Conservation (phyloP, 2,113 vertebrate species). For the Erythrocercus mccallii region DNA sequence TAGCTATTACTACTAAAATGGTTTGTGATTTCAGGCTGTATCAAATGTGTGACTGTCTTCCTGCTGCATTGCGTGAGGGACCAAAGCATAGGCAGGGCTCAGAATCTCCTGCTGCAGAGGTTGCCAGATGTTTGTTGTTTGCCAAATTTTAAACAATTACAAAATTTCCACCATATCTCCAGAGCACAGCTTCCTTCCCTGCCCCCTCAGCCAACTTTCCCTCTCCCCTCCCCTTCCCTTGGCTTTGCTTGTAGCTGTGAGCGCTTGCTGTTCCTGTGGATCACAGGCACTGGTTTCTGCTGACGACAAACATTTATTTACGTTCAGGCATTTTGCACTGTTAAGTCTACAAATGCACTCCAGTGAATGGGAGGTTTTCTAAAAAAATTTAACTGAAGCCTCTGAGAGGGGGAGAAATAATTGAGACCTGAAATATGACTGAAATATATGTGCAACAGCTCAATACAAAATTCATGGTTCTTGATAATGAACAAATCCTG, state of each 20-base stretch:
- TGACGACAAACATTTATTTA: neutral
- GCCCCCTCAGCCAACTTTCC: conserved; percentile 30
- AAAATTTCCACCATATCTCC: conserved; percentile 53
- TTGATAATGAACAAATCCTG: neutral
- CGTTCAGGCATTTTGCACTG: neutral
- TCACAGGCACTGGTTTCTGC: conserved; percentile 16
- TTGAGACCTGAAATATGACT: neutral
- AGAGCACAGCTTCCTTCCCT: conserved; percentile 57
- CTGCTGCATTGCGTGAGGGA: neutral
- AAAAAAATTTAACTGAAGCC: neutral
- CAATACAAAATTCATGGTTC: neutral
- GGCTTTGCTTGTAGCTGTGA: neutral
- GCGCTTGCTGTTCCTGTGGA: neutral
- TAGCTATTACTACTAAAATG: conserved; percentile 2
- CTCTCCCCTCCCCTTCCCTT: conserved; percentile 19
- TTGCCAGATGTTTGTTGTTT: conserved; percentile 44
- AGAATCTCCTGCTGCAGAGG: neutral
- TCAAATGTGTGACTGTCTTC: neutral
- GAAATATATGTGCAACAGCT: neutral
- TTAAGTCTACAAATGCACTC: neutral
- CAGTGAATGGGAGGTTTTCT: neutral
- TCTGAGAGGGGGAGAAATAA: neutral
- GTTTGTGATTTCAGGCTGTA: conserved; percentile 5
- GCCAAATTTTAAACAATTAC: conserved; percentile 57
- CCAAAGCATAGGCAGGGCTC: neutral